These are phyloP conservation scores for Ethmia dodecea DNA, from an alignment of 2,888 invertebrate genomes.

Conservation along the genomic window DNA sequence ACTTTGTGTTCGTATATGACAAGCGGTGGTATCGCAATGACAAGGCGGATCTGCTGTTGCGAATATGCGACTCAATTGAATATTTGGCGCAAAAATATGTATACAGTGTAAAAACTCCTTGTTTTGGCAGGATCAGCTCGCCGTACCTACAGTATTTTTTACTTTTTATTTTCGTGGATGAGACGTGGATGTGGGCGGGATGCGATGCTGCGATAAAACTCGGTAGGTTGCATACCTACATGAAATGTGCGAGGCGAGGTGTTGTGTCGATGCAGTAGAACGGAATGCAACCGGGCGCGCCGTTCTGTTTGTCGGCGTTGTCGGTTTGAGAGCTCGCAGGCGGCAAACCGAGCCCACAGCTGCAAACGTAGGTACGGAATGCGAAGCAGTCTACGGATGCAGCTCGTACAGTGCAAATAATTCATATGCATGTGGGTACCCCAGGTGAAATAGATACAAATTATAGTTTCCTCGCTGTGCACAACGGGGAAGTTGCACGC, in stretches of 20 bases:
- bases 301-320: constrained; percentile 42
- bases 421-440: constrained; percentile 33
- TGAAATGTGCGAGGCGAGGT: constrained; percentile 36
- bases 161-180: constrained; percentile 4
- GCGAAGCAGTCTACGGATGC: constrained; percentile 49
- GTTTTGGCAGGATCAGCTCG: not conserved
- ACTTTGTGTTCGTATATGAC: constrained; percentile 17
- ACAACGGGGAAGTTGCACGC: too few species aligned
- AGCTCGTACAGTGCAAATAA: constrained; percentile 48
- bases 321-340: constrained; percentile 46
- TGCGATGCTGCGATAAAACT: constrained; percentile 26
- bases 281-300: constrained; percentile 56
- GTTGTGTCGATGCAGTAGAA: constrained; percentile 46
- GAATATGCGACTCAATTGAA: not conserved
- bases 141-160: constrained; percentile 5
- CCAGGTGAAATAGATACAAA: constrained; percentile 19
- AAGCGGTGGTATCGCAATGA: constrained; percentile 2
- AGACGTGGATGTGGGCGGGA: constrained; percentile 19
- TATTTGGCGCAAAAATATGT: not conserved
- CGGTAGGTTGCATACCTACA: constrained; percentile 18
- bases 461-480: constrained; percentile 9
- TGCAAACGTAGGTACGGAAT: constrained; percentile 54
- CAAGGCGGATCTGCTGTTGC: not conserved
- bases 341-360: constrained; percentile 50
- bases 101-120: constrained; percentile 1